A percentile compares a stretch with the other conserved stretches of the same genome.
Conservation (phyloP, 2,888 invertebrate genomes). For the Orchesellides sinensis region DNA sequence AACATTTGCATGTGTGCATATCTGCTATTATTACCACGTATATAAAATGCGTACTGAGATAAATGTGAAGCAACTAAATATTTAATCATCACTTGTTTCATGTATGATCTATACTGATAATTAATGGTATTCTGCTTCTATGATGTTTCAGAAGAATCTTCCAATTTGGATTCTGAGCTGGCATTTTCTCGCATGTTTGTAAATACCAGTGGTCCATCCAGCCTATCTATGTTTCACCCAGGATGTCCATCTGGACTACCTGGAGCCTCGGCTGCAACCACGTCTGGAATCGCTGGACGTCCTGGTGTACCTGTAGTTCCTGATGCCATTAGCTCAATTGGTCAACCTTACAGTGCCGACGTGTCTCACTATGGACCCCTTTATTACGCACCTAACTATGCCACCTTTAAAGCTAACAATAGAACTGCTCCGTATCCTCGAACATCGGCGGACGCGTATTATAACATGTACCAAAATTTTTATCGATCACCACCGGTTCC, state of each 20-base stretch:
- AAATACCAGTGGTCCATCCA: conserved; percentile 39
- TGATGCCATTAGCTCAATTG: conserved; percentile 76
- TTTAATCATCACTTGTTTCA: too few species aligned
- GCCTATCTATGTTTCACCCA: conserved; percentile 58
- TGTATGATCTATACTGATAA: too few species aligned
- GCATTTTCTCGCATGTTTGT: conserved; percentile 69
- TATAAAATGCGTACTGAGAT: too few species aligned
- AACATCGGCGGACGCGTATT: conserved; percentile 70
- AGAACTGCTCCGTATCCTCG: conserved; percentile 69
- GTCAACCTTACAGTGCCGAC: conserved; percentile 83
- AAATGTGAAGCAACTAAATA: too few species aligned
- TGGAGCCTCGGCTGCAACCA: conserved; percentile 3
- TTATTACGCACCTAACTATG: conserved; percentile 79
- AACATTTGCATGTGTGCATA: too few species aligned
- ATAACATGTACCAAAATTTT: conserved; percentile 74
- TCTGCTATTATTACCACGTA: too few species aligned
- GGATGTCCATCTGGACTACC: conserved; percentile 33
- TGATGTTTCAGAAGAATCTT: conserved; percentile 62
- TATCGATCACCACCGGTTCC: conserved; percentile 73
- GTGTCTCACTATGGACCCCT: conserved; percentile 84
- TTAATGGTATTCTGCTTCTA: too few species aligned
- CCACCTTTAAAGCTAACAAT: conserved; percentile 67
- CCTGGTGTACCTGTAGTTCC: conserved; percentile 56
- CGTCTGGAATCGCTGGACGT: conserved; percentile 12
- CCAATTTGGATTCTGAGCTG: conserved; percentile 56